phyloP scores from a whole-genome alignment of 1,140 invertebrate genomes.

The Papilio aristodemus region DNA sequence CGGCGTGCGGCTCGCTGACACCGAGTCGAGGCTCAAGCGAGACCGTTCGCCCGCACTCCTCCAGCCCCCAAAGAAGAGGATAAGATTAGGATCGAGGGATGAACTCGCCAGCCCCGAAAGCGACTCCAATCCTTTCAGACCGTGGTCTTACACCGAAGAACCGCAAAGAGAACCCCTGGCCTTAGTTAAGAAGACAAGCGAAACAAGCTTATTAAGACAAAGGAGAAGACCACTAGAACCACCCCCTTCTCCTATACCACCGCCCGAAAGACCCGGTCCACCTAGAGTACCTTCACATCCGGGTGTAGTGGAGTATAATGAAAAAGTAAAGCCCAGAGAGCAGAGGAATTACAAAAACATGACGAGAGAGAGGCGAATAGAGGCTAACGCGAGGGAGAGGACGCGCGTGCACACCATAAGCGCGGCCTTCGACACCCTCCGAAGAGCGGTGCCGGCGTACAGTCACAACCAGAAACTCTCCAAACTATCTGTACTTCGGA shows the following conservation, averaged over 20 bases:
- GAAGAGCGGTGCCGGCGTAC: slow-evolving; percentile 92
- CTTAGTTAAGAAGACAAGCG: slow-evolving; percentile 61
- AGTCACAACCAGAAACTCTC: slow-evolving; percentile 96
- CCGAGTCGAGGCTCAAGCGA: slow-evolving; percentile 84
- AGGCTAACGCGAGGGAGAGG: slow-evolving; percentile 95
- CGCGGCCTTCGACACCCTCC: slow-evolving; percentile 94
- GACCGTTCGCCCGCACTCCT: slow-evolving; percentile 87
- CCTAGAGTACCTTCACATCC: slow-evolving; percentile 82
- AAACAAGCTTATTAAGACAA: slow-evolving; percentile 65
- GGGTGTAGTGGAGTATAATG: slow-evolving; percentile 65
- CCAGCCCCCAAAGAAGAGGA: slow-evolving; percentile 85
- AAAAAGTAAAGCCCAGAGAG: slow-evolving; percentile 79
- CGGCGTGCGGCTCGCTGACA: slow-evolving; percentile 84
- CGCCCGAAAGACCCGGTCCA: slow-evolving; percentile 54
- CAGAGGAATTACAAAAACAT: slow-evolving; percentile 97
- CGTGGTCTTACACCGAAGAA: slow-evolving; percentile 78
- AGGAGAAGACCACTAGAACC: slow-evolving; percentile 60
- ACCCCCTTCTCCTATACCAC: slow-evolving; percentile 49
- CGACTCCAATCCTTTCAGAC: slow-evolving; percentile 68
- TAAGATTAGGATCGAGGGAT: slow-evolving; percentile 78
- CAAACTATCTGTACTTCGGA: slow-evolving; percentile 93
- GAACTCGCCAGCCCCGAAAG: slow-evolving; percentile 62
- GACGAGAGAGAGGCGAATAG: slow-evolving; percentile 94
- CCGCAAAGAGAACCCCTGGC: slow-evolving; percentile 62
- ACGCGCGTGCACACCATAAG: slow-evolving; percentile 97